phyloP scores from a whole-genome alignment of 1,140 invertebrate genomes.

The Leguminivora glycinivorella region DNA sequence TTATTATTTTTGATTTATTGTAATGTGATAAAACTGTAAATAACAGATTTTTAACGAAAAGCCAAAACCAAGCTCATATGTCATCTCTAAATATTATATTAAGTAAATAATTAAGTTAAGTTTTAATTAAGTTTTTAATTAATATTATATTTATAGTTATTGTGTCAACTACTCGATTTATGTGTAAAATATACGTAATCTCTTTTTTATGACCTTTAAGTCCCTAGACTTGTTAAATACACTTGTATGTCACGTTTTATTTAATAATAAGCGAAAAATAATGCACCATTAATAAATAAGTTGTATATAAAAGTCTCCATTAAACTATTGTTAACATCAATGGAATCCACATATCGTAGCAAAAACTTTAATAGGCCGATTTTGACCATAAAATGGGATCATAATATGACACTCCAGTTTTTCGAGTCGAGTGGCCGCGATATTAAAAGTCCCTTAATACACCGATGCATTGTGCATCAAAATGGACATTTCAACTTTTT shows the following conservation, averaged over 20 bases:
- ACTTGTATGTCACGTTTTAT: not conserved
- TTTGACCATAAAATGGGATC: conserved; percentile 39
- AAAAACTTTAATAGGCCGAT: conserved; percentile 38
- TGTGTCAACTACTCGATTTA: too few relatives aligned
- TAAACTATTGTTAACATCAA: conserved; percentile 18
- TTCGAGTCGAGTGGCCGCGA: conserved; percentile 52
- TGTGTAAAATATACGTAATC: too few relatives aligned
- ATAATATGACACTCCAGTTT: conserved; percentile 42
- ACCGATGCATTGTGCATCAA: conserved; percentile 49
- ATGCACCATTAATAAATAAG: not conserved
- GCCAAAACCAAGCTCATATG: too few relatives aligned
- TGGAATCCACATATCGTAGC: not conserved
- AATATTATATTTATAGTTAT: too few relatives aligned
- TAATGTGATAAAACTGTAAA: too few relatives aligned
- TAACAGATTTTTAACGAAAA: too few relatives aligned
- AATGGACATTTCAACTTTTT: conserved; percentile 36
- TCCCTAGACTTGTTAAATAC: too few relatives aligned
- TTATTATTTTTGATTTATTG: too few relatives aligned
- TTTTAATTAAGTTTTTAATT: too few relatives aligned
- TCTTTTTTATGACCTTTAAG: too few relatives aligned
- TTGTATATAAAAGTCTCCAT: not conserved
- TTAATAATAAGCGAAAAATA: not conserved
- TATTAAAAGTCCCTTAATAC: conserved; percentile 62
- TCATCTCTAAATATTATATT: too few relatives aligned
- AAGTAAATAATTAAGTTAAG: too few relatives aligned